Percentiles rank a stretch among this genome's conserved stretches.
Evolutionary conservation across 2,113 vertebrate species (phyloP).

Genomic region (Heteronetta atricapilla): DNA sequence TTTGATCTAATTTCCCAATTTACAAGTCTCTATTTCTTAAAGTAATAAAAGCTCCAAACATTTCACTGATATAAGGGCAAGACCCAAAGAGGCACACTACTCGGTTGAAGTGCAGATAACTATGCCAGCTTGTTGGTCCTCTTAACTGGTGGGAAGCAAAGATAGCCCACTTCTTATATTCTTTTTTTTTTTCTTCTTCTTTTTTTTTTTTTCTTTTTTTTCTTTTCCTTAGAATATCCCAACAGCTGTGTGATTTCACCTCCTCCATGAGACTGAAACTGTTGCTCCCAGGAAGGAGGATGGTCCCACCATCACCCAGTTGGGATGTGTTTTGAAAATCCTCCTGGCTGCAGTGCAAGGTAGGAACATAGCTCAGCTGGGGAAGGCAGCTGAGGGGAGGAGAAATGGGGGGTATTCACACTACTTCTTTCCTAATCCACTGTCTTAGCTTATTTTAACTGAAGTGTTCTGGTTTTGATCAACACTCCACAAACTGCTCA

Average conservation of each 20-base stretch:
- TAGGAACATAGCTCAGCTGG: not conserved
- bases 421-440: not conserved
- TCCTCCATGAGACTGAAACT: not conserved
- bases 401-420: not conserved
- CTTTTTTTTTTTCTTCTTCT: accelerated
- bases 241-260: not conserved
- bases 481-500: not conserved
- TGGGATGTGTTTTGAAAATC: not conserved
- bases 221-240: not conserved
- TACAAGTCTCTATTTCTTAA: not conserved
- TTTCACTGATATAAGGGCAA: not conserved
- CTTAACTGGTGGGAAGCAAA: not conserved
- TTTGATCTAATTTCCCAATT: not conserved
- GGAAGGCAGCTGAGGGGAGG: not conserved
- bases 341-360: not conserved
- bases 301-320: not conserved
- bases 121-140: not conserved
- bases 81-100: not conserved
- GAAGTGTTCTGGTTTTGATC: not conserved
- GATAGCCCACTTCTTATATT: not conserved
- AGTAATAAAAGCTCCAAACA: not conserved
- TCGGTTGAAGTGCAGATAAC: not conserved
- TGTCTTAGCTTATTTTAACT: not conserved
- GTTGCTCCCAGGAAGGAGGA: not conserved
- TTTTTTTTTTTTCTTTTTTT: accelerated